Evolutionary conservation across 2,888 invertebrate species (phyloP).

Genomic region (Alviniconcha strummeri): DNA sequence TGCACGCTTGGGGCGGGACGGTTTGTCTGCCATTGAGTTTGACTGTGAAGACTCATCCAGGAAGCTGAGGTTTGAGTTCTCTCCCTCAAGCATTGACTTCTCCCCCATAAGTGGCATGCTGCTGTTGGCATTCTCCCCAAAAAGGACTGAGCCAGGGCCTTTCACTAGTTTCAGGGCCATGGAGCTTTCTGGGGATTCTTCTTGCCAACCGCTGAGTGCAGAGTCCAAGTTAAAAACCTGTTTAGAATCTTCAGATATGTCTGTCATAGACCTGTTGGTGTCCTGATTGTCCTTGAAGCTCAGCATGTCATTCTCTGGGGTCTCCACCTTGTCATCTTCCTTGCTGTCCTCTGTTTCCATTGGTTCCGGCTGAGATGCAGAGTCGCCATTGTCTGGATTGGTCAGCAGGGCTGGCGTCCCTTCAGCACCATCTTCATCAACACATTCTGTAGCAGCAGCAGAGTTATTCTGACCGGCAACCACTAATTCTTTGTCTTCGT

Average conservation of each 20-base stretch:
- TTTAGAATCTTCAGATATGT: slow-evolving; percentile 10
- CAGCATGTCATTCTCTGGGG: background rate
- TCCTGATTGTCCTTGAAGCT: background rate
- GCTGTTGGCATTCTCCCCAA: slow-evolving; percentile 30
- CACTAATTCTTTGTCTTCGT: background rate
- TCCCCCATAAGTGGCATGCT: background rate
- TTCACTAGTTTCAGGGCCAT: background rate
- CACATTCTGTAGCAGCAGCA: background rate
- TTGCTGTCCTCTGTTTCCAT: background rate
- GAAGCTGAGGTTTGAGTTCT: slow-evolving; percentile 25
- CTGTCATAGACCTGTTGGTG: background rate
- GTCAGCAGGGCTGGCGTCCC: background rate
- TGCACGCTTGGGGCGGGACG: slow-evolving; percentile 14
- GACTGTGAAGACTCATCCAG: slow-evolving; percentile 17
- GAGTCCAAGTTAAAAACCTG: slow-evolving; percentile 13
- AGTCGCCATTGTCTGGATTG: background rate
- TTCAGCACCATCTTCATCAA: background rate
- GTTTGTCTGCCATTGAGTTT: slow-evolving; percentile 26
- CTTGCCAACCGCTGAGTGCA: background rate
- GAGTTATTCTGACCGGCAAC: no score
- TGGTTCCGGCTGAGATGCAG: background rate
- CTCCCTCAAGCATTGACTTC: slow-evolving; percentile 17
- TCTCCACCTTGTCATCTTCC: background rate
- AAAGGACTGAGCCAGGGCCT: slow-evolving; percentile 3
- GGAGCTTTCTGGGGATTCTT: background rate